phyloP scores from a whole-genome alignment of 1,140 invertebrate genomes.

The Drosophila erecta region DNA sequence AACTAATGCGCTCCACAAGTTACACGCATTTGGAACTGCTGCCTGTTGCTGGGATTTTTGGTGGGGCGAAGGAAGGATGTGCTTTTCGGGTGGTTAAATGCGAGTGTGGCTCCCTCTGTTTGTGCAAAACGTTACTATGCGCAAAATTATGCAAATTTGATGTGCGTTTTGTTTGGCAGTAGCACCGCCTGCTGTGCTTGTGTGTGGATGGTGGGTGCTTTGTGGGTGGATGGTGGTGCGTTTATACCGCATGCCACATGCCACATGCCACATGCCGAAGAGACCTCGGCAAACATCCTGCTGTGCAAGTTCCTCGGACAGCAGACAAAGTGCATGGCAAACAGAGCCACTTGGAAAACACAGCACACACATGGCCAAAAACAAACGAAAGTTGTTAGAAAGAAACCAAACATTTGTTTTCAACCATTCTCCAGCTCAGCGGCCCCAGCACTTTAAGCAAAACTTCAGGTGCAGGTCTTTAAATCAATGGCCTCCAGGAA shows the following conservation, averaged over 20 bases:
- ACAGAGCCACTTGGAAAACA: slow-evolving; percentile 56
- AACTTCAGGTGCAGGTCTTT: slow-evolving; percentile 15
- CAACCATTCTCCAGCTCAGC: slow-evolving; percentile 22
- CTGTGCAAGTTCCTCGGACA: slow-evolving; percentile 55
- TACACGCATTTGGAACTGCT: slow-evolving; percentile 26
- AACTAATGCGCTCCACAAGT: slow-evolving; percentile 60
- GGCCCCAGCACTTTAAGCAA: slow-evolving; percentile 6
- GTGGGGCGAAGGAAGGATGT: background rate
- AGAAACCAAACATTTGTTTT: slow-evolving; percentile 50
- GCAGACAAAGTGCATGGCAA: slow-evolving; percentile 72
- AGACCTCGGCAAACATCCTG: slow-evolving; percentile 67
- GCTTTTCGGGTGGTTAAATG: background rate
- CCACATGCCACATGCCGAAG: slow-evolving; percentile 69
- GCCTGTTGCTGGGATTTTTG: slow-evolving; percentile 9
- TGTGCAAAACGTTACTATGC: slow-evolving; percentile 77
- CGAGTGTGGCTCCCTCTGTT: slow-evolving; percentile 54
- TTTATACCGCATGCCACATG: slow-evolving; percentile 64
- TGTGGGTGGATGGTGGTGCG: slow-evolving; percentile 1
- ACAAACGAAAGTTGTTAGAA: slow-evolving; percentile 42
- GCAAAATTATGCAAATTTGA: slow-evolving; percentile 82
- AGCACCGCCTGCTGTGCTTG: slow-evolving; percentile 40
- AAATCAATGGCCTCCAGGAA: slow-evolving; percentile 35
- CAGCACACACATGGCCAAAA: slow-evolving; percentile 49
- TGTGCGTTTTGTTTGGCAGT: slow-evolving; percentile 76
- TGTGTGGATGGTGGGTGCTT: slow-evolving; percentile 16